Evolutionary conservation across 2,113 vertebrate species (phyloP).

Genomic region (Sakesphorus luctuosus): DNA sequence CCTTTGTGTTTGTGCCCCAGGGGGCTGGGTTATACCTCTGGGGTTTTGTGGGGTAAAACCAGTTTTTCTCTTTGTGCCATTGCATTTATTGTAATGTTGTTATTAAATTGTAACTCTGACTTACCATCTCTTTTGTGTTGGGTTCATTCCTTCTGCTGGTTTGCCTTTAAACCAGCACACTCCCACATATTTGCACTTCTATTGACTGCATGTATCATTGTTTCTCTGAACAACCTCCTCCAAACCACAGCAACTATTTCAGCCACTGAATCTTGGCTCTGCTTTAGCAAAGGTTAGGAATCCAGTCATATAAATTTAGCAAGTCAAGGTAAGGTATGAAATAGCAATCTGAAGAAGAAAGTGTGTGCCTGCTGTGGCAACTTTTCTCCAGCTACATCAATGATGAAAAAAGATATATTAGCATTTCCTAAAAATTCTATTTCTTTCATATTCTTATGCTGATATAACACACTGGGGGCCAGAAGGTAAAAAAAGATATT

Average conservation of each 20-base stretch:
- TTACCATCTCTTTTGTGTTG: no score
- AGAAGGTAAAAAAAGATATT: not conserved
- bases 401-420: not conserved
- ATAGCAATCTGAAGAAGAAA: not conserved
- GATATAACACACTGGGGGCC: not conserved
- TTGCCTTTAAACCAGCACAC: no score
- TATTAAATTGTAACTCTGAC: no score
- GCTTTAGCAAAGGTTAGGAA: not conserved
- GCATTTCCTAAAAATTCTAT: not conserved
- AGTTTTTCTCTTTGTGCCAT: no score
- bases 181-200: not conserved
- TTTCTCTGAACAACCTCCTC: not conserved
- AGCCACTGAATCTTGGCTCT: not conserved
- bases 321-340: not conserved
- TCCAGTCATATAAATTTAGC: not conserved
- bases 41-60: no score
- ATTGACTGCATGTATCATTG: not conserved
- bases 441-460: not conserved
- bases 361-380: not conserved
- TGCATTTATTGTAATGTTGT: no score
- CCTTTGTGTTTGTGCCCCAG: no score
- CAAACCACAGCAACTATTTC: not conserved
- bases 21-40: no score
- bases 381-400: not conserved
- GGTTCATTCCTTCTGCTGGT: no score